phyloP scores from a whole-genome alignment of 1,140 invertebrate species.

The Leptinotarsa texana region DNA sequence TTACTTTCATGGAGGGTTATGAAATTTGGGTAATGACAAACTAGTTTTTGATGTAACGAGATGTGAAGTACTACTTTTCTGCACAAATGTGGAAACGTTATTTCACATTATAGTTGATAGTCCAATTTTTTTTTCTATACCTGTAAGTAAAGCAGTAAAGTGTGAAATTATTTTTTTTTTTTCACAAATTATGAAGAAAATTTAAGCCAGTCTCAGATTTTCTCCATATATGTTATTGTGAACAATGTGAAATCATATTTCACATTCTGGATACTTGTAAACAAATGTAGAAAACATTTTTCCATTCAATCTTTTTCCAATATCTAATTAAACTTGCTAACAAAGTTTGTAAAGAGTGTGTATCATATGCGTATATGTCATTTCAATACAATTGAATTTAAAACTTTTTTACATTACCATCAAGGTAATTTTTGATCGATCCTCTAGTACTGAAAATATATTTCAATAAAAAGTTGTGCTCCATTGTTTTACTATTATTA shows the following conservation, averaged over 20 bases:
- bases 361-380: slow-evolving; percentile 5
- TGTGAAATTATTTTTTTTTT: too few species aligned
- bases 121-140: too few species aligned
- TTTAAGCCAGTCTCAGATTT: too few species aligned
- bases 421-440: slow-evolving; percentile 10
- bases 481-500: slow-evolving; percentile 21
- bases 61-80: too few species aligned
- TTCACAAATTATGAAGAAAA: too few species aligned
- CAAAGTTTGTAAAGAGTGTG: slow-evolving; percentile 11
- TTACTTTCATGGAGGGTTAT: neutral
- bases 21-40: slow-evolving; percentile 4
- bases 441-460: slow-evolving; percentile 12
- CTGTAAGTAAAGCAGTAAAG: too few species aligned
- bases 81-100: too few species aligned
- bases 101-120: too few species aligned
- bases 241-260: too few species aligned
- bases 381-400: neutral
- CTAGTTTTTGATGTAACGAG: neutral
- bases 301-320: neutral
- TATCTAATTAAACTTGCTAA: neutral
- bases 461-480: slow-evolving; percentile 26
- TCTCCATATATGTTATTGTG: too few species aligned
- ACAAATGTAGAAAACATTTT: too few species aligned
- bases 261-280: too few species aligned
- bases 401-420: slow-evolving; percentile 9